Evolutionary conservation across 2,797 vertebrate genomes (phyloP).

Genomic region (Pipistrellus nathusii): DNA sequence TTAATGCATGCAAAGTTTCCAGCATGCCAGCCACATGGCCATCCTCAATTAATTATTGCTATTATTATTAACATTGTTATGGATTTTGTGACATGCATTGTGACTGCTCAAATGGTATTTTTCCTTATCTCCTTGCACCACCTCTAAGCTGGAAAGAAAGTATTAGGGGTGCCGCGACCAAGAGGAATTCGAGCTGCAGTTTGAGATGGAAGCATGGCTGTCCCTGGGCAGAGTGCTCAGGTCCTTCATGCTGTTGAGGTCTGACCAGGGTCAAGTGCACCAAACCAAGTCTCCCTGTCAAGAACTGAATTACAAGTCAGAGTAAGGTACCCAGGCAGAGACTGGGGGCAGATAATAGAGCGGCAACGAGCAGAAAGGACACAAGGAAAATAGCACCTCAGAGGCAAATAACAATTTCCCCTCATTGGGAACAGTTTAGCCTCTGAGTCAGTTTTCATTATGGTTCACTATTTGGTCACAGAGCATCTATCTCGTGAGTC

Average conservation of each 20-base stretch:
- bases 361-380: neutral
- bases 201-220: neutral
- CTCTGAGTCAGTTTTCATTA: neutral
- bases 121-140: neutral
- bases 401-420: neutral
- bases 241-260: neutral
- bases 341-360: neutral
- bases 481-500: neutral
- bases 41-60: neutral
- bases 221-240: neutral
- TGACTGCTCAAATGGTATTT: slow-evolving; percentile 1
- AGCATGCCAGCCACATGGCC: neutral
- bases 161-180: neutral
- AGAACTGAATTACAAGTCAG: neutral
- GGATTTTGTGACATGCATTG: neutral
- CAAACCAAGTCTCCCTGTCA: neutral
- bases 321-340: neutral
- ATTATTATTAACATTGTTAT: neutral
- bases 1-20: neutral
- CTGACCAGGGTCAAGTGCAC: neutral
- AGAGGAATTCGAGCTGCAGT: neutral
- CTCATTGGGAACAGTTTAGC: neutral
- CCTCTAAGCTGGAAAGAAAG: slow-evolving; percentile 27
- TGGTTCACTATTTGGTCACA: neutral
- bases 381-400: neutral